Evolutionary conservation across 2,113 vertebrate genomes (phyloP).

Genomic region (Rhinopomastus cyanomelas): DNA sequence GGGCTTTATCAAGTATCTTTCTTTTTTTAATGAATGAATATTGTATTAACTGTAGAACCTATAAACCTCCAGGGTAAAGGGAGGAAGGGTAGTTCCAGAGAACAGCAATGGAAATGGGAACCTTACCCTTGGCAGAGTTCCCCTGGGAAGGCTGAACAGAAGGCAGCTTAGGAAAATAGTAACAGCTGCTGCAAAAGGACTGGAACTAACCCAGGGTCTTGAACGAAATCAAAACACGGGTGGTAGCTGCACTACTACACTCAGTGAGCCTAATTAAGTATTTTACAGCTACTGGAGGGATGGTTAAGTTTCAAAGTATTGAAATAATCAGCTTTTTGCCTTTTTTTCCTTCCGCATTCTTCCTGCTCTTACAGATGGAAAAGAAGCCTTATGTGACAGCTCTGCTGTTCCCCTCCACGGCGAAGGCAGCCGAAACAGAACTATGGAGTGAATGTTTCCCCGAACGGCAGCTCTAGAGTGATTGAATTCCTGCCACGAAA

Average conservation of each 20-base stretch:
- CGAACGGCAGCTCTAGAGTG: neutral
- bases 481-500: neutral
- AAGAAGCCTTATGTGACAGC: neutral
- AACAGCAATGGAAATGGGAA: constrained; percentile 38
- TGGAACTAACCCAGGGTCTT: constrained; percentile 54
- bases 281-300: neutral
- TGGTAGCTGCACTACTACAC: neutral
- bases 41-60: neutral
- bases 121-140: constrained; percentile 48
- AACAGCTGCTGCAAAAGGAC: constrained; percentile 57
- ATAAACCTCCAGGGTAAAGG: neutral
- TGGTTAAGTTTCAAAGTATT: neutral
- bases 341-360: neutral
- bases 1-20: neutral
- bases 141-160: constrained; percentile 58
- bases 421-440: neutral
- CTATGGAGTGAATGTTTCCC: neutral
- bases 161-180: constrained; percentile 60
- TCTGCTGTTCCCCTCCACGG: neutral
- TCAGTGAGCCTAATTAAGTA: neutral
- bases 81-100: neutral
- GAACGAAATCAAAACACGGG: neutral
- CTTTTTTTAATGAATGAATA: neutral
- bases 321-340: neutral
- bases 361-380: neutral